These are phyloP conservation scores for Brachyalestes nurse DNA, from an alignment of 2,797 vertebrate genomes.

Conservation along the genomic window DNA sequence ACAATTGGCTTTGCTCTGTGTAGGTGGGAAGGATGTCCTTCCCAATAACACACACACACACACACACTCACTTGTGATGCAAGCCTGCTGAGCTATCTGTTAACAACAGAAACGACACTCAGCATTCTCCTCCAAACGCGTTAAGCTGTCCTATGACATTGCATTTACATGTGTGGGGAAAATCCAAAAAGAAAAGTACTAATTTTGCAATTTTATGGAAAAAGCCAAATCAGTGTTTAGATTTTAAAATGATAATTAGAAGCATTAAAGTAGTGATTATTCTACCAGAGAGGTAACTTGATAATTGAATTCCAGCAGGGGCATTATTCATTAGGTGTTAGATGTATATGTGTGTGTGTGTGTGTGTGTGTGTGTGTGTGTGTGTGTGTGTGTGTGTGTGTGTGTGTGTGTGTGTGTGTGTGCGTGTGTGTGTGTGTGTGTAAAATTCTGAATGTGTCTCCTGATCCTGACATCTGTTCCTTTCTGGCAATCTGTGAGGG, in stretches of 20 bases:
- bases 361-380: constrained; percentile 26
- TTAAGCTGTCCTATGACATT: too few species aligned
- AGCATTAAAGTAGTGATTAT: too few species aligned
- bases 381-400: constrained; percentile 33
- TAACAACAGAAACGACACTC: too few species aligned
- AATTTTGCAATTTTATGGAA: background rate
- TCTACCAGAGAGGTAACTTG: background rate
- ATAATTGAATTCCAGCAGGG: background rate
- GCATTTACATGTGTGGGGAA: too few species aligned
- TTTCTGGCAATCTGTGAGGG: constrained; percentile 41
- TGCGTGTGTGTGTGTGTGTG: constrained; percentile 36
- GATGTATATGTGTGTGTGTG: constrained; percentile 9
- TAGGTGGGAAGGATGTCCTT: too few species aligned
- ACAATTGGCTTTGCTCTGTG: too few species aligned
- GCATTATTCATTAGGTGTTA: constrained; percentile 6
- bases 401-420: constrained; percentile 15
- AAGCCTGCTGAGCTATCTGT: too few species aligned
- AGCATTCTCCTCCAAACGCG: too few species aligned
- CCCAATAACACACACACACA: too few species aligned
- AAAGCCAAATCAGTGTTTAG: background rate
- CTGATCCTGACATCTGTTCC: constrained; percentile 48
- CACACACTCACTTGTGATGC: too few species aligned
- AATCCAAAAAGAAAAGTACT: background rate
- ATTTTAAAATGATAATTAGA: background rate
- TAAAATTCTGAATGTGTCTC: constrained; percentile 37